Base-by-base conservation (phyloP, 2,888 invertebrate species). In the Syrista parreyssii region DNA sequence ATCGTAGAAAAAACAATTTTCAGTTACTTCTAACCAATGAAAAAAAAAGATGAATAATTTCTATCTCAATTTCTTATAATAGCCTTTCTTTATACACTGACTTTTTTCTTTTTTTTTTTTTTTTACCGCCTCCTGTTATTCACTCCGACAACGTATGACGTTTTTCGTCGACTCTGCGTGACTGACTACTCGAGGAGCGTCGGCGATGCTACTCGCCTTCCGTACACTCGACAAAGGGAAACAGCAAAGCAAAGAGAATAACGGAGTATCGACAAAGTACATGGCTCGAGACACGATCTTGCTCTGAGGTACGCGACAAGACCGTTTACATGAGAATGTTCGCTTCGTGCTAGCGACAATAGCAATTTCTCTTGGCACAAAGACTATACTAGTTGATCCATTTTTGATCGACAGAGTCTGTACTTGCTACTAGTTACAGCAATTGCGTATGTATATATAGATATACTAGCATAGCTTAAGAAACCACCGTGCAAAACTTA, bases 221-320 rank as follows among this genome's bases (percentile, higher is more conserved):
- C 55, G 55, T 55, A 55, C 23, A 55, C 55, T 55, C 23, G 55
- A 55, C 55, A 55, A 55, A 55, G 55, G 55, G 55, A 55, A 55
- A 55, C 40, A 74, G 33, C 33, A 71, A 76, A 76, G 75, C 76
- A 69, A 73, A 78, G 71, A 71, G 77, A 81, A 81, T 79, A 75
- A 80, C 79, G 80, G 78, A 77, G 76, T 81, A 79, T 77, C 77
- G 77, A 78, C 68, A 80, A 81, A 81, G 77, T 76, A 73, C 69
- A 77, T 68, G 74, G 35, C 78, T 68, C 76, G 36, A 78, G 75
- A 79, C 79, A 80, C 80, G 76, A 78, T 55, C 55, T 55, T 23
- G 55, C 23, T 55, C 55, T 23, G 55, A 2, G 23, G 55, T 55
- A 9, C 55, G 55, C 55, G 55, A 23, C 55, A 55, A 55, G 55